Evolutionary conservation across 2,797 vertebrate genomes (phyloP), one percentile per base, ranked within the genome.

Genomic region (Melanotaenia boesemani): DNA sequence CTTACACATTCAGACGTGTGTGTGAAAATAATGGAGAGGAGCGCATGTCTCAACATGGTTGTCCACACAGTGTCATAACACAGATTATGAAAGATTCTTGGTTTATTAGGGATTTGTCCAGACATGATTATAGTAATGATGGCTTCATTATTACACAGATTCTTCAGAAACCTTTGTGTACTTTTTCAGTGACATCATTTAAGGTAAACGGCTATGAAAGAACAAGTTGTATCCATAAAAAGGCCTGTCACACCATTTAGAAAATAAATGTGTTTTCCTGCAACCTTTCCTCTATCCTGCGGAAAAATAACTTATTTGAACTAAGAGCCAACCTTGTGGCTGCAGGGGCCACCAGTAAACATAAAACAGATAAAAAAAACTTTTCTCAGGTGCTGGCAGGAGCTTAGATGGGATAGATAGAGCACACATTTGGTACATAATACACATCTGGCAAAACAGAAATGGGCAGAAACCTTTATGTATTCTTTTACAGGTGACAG

Each of bases 401-500:
- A 63, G 76, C 54, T 86, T 72, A 86, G 89, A 91, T 88, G 70
- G 79, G 74, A 52, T 37, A 81, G 86, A 90, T 90, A 88, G 50
- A 71, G 74, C 60, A 86, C 84, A 94, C 88, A 92, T 82, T 91
- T 86, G 69, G 84, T 90, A 91, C 80, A 92, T 78, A 93, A 87
- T 74, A 87, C 74, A 89, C 84, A 93, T 80, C 89, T 81, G 80
- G 80, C 69, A 75, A 90, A 92, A 91, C 82, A 92, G 74, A 85
- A 57, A 72, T 57, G 48, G 82, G 89, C 80, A 36, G 0, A 81
- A 81, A 87, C 86, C 91, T 77, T 84, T 82, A 92, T 93, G 91
- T 88, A 84, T 93, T 94, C 86, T 93, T 94, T 92, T 89, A 89
- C 84, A 83, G 82, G 70, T 86, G 84, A 86, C 70, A 86, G 90